phyloP scores from a whole-genome alignment of 2,797 vertebrate genomes.

The Rhyacichthys aspro region DNA sequence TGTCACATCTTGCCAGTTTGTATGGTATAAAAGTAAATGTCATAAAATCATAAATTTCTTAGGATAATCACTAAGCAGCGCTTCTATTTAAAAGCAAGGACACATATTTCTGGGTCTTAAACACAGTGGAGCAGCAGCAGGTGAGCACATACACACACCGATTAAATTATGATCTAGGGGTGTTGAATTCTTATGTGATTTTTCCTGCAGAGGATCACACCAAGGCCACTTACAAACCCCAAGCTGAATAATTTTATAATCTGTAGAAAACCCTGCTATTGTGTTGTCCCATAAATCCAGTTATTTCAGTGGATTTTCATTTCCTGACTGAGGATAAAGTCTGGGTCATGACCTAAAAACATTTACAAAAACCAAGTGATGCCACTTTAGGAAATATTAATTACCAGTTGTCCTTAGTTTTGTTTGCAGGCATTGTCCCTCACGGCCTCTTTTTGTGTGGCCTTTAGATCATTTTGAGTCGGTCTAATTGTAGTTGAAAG shows the following conservation, averaged over 20 bases:
- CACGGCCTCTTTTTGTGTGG: slow-evolving; percentile 27
- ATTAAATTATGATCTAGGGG: background rate
- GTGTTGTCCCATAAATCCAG: slow-evolving; percentile 49
- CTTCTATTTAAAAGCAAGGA: no score
- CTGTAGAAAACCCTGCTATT: slow-evolving; percentile 3
- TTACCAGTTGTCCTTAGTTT: slow-evolving; percentile 33
- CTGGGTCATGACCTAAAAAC: slow-evolving; percentile 32
- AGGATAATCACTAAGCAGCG: no score
- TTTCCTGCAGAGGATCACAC: slow-evolving; percentile 5
- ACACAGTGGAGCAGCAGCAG: slow-evolving; percentile 1
- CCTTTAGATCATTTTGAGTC: slow-evolving; percentile 20
- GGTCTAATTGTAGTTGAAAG: slow-evolving; percentile 31
- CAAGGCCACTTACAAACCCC: background rate
- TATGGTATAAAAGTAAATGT: no score
- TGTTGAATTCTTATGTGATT: background rate
- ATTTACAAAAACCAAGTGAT: slow-evolving; percentile 13
- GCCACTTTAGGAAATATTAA: slow-evolving; percentile 31
- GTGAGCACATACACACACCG: background rate
- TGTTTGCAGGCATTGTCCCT: slow-evolving; percentile 27
- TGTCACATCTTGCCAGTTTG: no score
- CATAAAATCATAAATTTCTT: no score
- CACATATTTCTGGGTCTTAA: slow-evolving; percentile 11
- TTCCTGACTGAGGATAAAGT: slow-evolving; percentile 50
- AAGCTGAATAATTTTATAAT: background rate
- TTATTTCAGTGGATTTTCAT: slow-evolving; percentile 63